These are phyloP conservation scores for Colius striatus DNA, from an alignment of 2,113 vertebrate species.

Conservation along the genomic window DNA sequence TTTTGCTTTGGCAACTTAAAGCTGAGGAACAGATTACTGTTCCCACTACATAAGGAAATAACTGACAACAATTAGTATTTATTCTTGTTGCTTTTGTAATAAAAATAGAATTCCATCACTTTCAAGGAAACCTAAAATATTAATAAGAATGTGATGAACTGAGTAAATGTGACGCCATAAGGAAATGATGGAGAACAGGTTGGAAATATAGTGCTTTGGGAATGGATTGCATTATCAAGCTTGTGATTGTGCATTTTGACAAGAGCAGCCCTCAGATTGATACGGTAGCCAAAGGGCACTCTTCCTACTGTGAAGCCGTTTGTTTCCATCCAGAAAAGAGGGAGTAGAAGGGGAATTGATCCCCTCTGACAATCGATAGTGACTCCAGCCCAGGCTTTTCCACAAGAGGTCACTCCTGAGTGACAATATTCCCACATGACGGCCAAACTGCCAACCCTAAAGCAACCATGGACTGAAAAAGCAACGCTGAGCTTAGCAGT, in stretches of 20 bases:
- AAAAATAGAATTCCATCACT: conserved; percentile 76
- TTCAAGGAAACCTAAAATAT: conserved; percentile 73
- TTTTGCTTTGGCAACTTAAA: conserved; percentile 68
- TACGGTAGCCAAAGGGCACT: conserved; percentile 71
- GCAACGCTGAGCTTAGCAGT: accelerated
- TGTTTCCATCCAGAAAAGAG: conserved; percentile 37
- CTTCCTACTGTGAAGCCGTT: conserved; percentile 57
- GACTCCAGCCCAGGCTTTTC: neutral
- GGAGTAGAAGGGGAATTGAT: conserved; percentile 49
- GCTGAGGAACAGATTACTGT: conserved; percentile 67
- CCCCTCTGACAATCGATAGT: conserved; percentile 16
- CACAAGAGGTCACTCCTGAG: conserved; percentile 55
- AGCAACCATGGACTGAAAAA: accelerated
- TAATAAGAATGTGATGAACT: conserved; percentile 73
- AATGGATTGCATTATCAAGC: conserved; percentile 71
- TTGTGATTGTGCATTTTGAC: conserved; percentile 72
- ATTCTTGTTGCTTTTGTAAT: conserved; percentile 74
- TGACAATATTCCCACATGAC: neutral
- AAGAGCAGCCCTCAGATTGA: conserved; percentile 70
- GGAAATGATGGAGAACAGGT: conserved; percentile 74
- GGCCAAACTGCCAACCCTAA: neutral
- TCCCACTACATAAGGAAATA: conserved; percentile 71
- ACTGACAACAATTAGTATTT: conserved; percentile 72
- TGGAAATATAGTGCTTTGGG: conserved; percentile 69
- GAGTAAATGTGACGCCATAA: conserved; percentile 71